phyloP scores from a whole-genome alignment of 2,113 vertebrate genomes.

The Apteryx owenii region DNA sequence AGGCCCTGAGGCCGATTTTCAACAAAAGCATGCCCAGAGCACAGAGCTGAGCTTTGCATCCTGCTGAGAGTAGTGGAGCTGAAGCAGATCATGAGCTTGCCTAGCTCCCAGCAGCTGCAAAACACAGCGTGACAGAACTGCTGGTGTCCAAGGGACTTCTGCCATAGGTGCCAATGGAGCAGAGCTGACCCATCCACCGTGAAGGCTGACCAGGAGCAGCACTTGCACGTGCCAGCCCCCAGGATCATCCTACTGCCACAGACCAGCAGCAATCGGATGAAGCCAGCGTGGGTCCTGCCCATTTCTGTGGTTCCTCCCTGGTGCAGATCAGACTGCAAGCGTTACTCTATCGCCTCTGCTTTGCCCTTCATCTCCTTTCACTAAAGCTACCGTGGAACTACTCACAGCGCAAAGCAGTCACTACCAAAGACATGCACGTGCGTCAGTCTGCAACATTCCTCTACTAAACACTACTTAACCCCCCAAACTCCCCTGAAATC shows the following conservation, averaged over 20 bases:
- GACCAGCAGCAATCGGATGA: neutral
- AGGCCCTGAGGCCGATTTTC: neutral
- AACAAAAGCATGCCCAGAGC: neutral
- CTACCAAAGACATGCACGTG: conserved; percentile 39
- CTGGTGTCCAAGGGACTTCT: neutral
- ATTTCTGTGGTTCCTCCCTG: neutral
- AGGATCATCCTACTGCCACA: neutral
- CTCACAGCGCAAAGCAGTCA: conserved; percentile 23
- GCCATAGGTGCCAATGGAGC: neutral
- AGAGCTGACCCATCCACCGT: fast-evolving
- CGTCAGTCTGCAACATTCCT: neutral
- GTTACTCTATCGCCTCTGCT: neutral
- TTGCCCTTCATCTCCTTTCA: neutral
- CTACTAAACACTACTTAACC: conserved; percentile 2
- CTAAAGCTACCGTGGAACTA: conserved; percentile 36
- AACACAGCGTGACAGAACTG: fast-evolving
- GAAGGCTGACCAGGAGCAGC: neutral
- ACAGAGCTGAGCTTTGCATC: neutral
- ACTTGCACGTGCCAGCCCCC: neutral
- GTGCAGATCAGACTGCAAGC: fast-evolving
- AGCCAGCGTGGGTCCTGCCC: neutral
- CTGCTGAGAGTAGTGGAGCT: fast-evolving
- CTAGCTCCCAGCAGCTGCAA: neutral
- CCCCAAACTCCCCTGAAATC: neutral
- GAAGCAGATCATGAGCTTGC: fast-evolving